Evolutionary conservation across 2,797 vertebrate genomes (phyloP).

Genomic region (Neosalanx taihuensis): DNA sequence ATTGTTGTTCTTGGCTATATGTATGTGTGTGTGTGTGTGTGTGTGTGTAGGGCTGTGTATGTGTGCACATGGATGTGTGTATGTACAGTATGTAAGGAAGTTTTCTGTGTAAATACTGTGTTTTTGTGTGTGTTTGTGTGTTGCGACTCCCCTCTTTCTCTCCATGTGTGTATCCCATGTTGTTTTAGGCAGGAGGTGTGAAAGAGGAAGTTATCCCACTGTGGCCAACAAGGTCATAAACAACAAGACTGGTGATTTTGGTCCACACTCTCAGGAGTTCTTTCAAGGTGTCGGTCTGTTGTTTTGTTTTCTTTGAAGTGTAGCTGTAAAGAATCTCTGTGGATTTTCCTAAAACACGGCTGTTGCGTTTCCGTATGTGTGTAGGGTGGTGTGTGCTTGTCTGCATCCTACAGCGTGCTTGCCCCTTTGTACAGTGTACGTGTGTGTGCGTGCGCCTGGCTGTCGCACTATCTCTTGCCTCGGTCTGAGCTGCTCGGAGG

Average conservation of each 20-base stretch:
- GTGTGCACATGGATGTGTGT: slow-evolving; percentile 12
- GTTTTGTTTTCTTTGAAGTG: too few relatives aligned
- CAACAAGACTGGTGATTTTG: slow-evolving; percentile 37
- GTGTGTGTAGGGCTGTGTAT: slow-evolving; percentile 12
- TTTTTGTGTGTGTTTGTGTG: slow-evolving; percentile 24
- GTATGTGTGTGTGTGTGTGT: slow-evolving; percentile 14
- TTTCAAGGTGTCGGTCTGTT: neutral
- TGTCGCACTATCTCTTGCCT: slow-evolving; percentile 17
- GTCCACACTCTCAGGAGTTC: slow-evolving; percentile 1
- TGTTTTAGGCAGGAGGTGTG: slow-evolving; percentile 61
- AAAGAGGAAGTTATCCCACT: slow-evolving; percentile 47
- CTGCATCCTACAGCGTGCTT: too few relatives aligned
- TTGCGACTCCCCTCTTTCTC: slow-evolving; percentile 16
- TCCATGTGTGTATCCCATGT: slow-evolving; percentile 32
- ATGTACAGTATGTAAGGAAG: slow-evolving; percentile 1
- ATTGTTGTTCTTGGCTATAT: slow-evolving; percentile 11
- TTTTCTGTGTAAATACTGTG: too few relatives aligned
- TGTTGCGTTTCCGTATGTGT: too few relatives aligned
- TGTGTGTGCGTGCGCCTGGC: neutral
- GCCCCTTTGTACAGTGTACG: too few relatives aligned
- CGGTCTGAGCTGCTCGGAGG: slow-evolving; percentile 43
- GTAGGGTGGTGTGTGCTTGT: too few relatives aligned
- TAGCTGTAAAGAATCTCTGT: too few relatives aligned
- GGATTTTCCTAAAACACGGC: too few relatives aligned
- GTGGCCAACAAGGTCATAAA: slow-evolving; percentile 54